Base-by-base conservation (phyloP, 1,140 invertebrate species). In the Nasonia vitripennis region DNA sequence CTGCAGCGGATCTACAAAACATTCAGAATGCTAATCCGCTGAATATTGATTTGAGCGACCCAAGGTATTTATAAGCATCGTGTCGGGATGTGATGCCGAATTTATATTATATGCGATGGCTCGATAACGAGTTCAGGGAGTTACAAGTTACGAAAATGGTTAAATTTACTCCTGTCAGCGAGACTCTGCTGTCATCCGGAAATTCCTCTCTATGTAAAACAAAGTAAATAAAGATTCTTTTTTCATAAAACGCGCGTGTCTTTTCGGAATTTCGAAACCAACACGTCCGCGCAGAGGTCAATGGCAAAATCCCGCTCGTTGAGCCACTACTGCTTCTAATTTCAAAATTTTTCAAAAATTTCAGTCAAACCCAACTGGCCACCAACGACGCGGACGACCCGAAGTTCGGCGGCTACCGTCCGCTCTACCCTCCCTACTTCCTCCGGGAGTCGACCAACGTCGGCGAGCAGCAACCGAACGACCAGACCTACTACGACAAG, bases 391-490 rank as follows among this genome's bases (percentile, higher is more conserved):
- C 77, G 0, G 70, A 78, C 10, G 81, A 83, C 10, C 12, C n/a
- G 0, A 41, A 68, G 1, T 48, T 77, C 12, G 81, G 81, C 6
- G 81, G 81, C 5, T 83, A 83, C 20, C 73, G 74, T n/a, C 81
- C 81, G 2, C 70, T 77, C 3, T 83, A 83, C 10, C 81, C 81
- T 4, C 81, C 81, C 1, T 83, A 83, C n/a, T 83, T 83, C 70
- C 41, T 20, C 2, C 48, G 48, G 1, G 34, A 83, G n/a, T 27
- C 51, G 5, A 41, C 48, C 23, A 31, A 14, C 34, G 5, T 41
- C 67, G 9, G 14, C 41, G n/a, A 34, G 20, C 9, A 34, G 10
- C 73, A 37, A 14, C 55, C 48, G 7, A 2, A 82, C 37, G 12
- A 45, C 12, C 80, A 14, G 10, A 10, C 14, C 12, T 83, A 83